Conservation (phyloP, 2,113 vertebrate species). For the Xiphorhynchus elegans region DNA sequence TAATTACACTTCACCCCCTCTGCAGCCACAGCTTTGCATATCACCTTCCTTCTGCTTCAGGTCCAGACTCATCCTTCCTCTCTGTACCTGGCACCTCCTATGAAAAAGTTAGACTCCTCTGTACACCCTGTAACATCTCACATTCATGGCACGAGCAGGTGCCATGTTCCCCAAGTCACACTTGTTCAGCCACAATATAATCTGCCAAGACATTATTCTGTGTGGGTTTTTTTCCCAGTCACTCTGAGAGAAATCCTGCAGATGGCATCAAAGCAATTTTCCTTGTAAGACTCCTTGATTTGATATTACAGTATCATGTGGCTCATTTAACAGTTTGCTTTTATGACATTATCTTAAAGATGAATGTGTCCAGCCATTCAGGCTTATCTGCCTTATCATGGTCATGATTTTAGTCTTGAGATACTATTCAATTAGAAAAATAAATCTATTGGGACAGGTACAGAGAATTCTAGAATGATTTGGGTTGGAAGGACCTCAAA, state of each 20-base stretch:
- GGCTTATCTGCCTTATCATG: not conserved
- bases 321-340: not conserved
- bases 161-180: not conserved
- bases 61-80: not conserved
- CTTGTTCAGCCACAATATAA: not conserved
- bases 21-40: not conserved
- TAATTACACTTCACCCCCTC: not conserved
- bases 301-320: not conserved
- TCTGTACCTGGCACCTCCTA: not conserved
- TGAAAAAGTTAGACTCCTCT: not conserved
- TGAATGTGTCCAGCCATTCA: not conserved
- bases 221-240: not conserved
- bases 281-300: not conserved
- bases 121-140: not conserved
- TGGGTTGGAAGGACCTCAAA: not conserved
- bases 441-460: not conserved
- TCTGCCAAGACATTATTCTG: not conserved
- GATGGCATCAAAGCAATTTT: not conserved
- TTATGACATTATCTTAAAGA: not conserved
- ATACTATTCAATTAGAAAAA: not conserved
- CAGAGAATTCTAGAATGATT: not conserved
- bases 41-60: not conserved
- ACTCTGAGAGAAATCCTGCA: not conserved
- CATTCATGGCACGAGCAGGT: not conserved
- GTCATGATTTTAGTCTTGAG: not conserved